These are phyloP conservation scores for rat (Rattus norvegicus) DNA, from an alignment of 2,113 vertebrate species.

Conservation along the genomic window DNA sequence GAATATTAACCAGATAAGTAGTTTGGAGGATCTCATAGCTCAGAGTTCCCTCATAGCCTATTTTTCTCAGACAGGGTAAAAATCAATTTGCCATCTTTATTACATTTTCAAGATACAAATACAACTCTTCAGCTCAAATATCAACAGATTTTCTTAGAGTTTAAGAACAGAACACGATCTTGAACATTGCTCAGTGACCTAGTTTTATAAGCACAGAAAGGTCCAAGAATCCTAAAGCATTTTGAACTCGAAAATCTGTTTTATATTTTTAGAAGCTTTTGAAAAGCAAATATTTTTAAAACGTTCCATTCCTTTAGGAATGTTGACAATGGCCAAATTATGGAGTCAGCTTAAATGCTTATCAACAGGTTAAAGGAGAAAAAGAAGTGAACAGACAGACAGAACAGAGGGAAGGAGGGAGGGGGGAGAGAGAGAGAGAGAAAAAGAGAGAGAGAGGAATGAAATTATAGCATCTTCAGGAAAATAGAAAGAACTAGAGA, in stretches of 20 bases:
- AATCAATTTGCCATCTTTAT: slow-evolving; percentile 54
- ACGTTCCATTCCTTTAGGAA: slow-evolving; percentile 34
- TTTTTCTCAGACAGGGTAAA: slow-evolving; percentile 38
- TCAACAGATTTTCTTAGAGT: slow-evolving; percentile 67
- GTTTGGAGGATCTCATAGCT: neutral
- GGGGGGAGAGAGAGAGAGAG: neutral
- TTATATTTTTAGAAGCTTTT: slow-evolving; percentile 49
- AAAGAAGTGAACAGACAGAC: neutral
- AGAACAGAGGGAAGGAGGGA: neutral
- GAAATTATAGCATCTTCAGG: neutral
- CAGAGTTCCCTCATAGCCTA: neutral
- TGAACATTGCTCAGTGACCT: slow-evolving; percentile 27
- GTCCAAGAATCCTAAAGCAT: slow-evolving; percentile 7
- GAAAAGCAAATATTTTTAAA: slow-evolving; percentile 22
- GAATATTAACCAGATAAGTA: slow-evolving; percentile 12
- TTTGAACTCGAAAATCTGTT: slow-evolving; percentile 61
- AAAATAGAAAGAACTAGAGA: neutral
- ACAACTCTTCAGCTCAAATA: slow-evolving; percentile 55
- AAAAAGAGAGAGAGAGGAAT: neutral
- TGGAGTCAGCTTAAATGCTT: neutral
- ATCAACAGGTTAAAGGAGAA: neutral
- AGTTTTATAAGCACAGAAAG: slow-evolving; percentile 24
- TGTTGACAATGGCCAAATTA: neutral
- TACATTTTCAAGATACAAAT: slow-evolving; percentile 59
- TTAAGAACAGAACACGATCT: slow-evolving; percentile 41